These are phyloP conservation scores for Lepas anatifera DNA, from an alignment of 2,888 invertebrate genomes.

Conservation along the genomic window DNA sequence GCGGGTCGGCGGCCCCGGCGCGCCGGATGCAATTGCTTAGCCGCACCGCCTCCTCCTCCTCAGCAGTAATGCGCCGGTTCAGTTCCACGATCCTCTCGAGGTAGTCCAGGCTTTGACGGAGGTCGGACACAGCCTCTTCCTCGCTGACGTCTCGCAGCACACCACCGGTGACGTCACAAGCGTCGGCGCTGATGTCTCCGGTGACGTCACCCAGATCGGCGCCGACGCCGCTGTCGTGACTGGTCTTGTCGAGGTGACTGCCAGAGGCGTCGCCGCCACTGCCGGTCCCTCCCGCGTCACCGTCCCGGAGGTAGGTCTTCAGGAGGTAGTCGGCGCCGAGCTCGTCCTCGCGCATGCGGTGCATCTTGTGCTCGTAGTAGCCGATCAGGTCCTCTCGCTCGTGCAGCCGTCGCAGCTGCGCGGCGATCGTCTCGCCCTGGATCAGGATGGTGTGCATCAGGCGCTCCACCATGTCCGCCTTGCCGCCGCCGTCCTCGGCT, in stretches of 20 bases:
- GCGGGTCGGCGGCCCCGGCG: background rate
- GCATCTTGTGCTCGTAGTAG: slow-evolving; percentile 61
- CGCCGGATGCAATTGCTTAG: background rate
- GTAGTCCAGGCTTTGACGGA: background rate
- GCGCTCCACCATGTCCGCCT: background rate
- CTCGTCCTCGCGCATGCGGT: slow-evolving; percentile 55
- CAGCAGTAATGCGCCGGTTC: background rate
- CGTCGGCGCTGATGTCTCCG: background rate
- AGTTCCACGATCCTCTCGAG: background rate
- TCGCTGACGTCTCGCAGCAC: background rate
- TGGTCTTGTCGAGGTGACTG: slow-evolving; percentile 7
- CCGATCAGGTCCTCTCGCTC: slow-evolving; percentile 67
- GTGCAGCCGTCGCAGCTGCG: slow-evolving; percentile 37
- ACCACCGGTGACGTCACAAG: background rate
- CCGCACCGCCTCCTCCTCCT: background rate
- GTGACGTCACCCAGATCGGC: background rate
- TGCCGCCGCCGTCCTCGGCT: slow-evolving; percentile 19
- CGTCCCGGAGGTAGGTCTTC: slow-evolving; percentile 55
- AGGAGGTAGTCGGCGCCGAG: slow-evolving; percentile 66
- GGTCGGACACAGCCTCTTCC: background rate
- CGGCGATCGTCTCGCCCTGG: slow-evolving; percentile 38
- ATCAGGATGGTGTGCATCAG: slow-evolving; percentile 9
- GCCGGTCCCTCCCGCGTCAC: slow-evolving; percentile 17
- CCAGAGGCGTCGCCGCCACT: too few relatives aligned
- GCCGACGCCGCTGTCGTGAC: background rate